Base-by-base conservation (phyloP, 2,888 invertebrate genomes). In the Perizoma flavofasciatum region DNA sequence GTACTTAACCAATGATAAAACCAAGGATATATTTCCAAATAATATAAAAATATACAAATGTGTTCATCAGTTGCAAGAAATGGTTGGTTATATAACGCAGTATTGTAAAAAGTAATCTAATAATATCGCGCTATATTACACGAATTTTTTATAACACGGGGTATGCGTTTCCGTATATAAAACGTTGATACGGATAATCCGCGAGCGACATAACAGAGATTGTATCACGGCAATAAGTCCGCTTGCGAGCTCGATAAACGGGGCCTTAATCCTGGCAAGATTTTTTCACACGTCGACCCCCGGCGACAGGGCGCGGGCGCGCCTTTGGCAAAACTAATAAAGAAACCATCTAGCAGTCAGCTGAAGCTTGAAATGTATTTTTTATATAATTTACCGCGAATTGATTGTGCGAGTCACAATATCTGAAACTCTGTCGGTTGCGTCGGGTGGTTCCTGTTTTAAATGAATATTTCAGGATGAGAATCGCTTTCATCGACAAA, bases 311-410 rank as follows among this genome's bases (percentile, higher is more conserved):
- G 40, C 43, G 22, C 43, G 37, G 46, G 71, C 72, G 72, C 71
- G 84, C 86, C 87, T 77, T 76, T 82, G 81, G 87, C 86, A 88
- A 91, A 91, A 91, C 90, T 92, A 92, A 92, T 92, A 92, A 92
- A 89, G 90, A 91, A 90, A 89, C 92, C 91, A 92, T 92, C 89
- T 89, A 84, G 83, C 80, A 72, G 88, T 77, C 90, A 88, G 86
- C 91, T 92, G 87, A 87, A 84, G 92, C 92, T 86, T 92, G 92
- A 92, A 92, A 92, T 92, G 92, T 92, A 89, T 92, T 92, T 92
- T 92, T 92, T 92, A 92, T 92, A 90, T 91, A 92, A 92, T 92
- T 92, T 92, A 88, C 87, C 86, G 75, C 87, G 88, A 77, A 89
- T 87, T 89, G 92, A 92, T 92, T 88, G 77, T 72, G 77, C 72